Percentiles rank a stretch among this genome's conserved stretches.
Evolutionary conservation across 2,797 vertebrate species (phyloP).

Genomic region (Acipenser oxyrinchus): DNA sequence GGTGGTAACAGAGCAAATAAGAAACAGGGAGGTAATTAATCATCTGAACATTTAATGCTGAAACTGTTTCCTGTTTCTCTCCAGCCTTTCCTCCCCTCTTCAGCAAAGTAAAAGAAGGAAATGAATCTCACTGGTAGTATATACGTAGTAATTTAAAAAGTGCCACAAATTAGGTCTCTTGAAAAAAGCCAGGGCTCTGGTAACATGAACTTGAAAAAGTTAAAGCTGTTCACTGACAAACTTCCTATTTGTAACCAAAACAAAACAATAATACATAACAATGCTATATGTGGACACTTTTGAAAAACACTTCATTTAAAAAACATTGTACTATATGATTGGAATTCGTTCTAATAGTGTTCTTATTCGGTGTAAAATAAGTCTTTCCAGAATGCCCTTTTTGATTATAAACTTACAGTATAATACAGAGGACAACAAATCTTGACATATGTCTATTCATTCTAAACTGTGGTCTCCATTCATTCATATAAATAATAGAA

Average conservation of each 20-base stretch:
- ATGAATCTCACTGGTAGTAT: slow-evolving; percentile 6
- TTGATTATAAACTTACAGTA: too few species aligned
- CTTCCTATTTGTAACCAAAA: too few species aligned
- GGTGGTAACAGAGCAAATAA: slow-evolving; percentile 11
- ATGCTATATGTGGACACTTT: too few species aligned
- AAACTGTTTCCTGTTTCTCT: slow-evolving; percentile 10
- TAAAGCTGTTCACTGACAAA: not conserved
- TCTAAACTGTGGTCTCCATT: too few species aligned
- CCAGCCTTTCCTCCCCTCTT: slow-evolving; percentile 9
- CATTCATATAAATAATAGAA: too few species aligned
- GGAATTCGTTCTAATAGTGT: too few species aligned
- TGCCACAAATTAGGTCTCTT: slow-evolving; percentile 12
- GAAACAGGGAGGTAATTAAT: slow-evolving; percentile 7
- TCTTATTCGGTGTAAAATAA: not conserved
- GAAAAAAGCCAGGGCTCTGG: slow-evolving; percentile 3
- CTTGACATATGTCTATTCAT: too few species aligned
- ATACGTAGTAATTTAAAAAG: slow-evolving; percentile 3
- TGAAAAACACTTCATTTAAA: not conserved
- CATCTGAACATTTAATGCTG: slow-evolving; percentile 1
- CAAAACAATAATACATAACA: too few species aligned
- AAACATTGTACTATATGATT: not conserved
- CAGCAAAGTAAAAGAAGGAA: slow-evolving; percentile 5
- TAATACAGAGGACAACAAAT: too few species aligned
- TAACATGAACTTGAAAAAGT: not conserved
- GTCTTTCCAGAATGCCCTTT: too few species aligned